Evolutionary conservation across 2,888 invertebrate genomes (phyloP).

Genomic region (Hecatera dysodea): DNA sequence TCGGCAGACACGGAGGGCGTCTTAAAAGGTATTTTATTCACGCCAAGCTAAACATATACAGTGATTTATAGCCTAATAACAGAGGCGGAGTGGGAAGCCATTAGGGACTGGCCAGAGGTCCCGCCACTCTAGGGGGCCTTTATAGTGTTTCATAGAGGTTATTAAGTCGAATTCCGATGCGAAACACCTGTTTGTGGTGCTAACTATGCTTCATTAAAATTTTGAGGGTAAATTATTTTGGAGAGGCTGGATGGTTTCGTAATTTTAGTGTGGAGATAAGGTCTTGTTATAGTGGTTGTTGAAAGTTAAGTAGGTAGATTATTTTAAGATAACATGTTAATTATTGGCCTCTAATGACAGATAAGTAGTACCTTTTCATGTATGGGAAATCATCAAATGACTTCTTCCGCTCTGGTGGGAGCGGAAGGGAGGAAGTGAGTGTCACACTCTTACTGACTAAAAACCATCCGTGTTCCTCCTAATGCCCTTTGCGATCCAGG

Average conservation of each 20-base stretch:
- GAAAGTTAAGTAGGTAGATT: background rate
- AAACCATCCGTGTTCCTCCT: too few species aligned
- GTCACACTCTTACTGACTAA: too few species aligned
- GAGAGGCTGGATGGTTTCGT: conserved; percentile 4
- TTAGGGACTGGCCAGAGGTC: conserved; percentile 71
- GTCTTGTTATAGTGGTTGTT: conserved; percentile 8
- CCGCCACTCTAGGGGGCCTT: conserved; percentile 67
- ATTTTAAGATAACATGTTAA: too few species aligned
- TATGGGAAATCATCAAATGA: too few species aligned
- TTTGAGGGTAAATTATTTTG: conserved; percentile 49
- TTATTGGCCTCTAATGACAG: background rate
- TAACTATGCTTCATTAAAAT: conserved; percentile 58
- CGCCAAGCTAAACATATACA: conserved; percentile 69
- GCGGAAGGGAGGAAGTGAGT: too few species aligned
- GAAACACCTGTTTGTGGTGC: conserved; percentile 63
- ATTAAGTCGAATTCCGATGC: conserved; percentile 68
- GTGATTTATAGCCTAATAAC: conserved; percentile 79
- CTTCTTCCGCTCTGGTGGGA: too few species aligned
- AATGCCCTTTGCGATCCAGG: too few species aligned
- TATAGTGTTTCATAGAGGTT: conserved; percentile 70
- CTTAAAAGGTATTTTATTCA: conserved; percentile 69
- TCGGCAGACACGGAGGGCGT: conserved; percentile 49
- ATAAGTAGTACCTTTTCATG: too few species aligned
- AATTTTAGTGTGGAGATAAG: background rate
- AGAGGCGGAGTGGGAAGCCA: conserved; percentile 69